Base-by-base conservation (phyloP, 2,113 vertebrate species). In the Pedetes capensis region DNA sequence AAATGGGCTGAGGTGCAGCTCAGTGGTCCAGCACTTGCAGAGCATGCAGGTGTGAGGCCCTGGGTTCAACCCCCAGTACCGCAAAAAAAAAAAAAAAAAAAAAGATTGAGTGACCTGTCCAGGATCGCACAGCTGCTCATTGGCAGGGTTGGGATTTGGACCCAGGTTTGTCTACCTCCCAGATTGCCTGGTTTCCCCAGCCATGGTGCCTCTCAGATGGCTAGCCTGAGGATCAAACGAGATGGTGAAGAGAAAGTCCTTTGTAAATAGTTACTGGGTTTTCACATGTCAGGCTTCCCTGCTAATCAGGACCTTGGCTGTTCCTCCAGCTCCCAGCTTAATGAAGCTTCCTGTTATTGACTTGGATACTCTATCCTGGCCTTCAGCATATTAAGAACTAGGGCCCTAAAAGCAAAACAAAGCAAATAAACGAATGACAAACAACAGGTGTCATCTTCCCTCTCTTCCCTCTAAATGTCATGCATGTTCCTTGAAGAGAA, bases 271-370 rank as follows among this genome's bases (percentile, higher is more conserved):
- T 63, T 86, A 17, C 4, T 29, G 29, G 37, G 71, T 81, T n/a
- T 25, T 27, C 42, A 91, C 55, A 93, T 69, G 66, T 49, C 93
- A 49, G 72, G 37, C 22, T 66, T 89, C 39, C 69, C 72, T 87
- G 57, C 85, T 83, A 71, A 88, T 57, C 57, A 75, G 47, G 69
- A 75, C 51, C n/a, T 22, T 39, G 59, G 72, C 42, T 71, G 10
- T 63, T 85, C 69, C 71, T 51, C 53, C 39, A 27, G 32, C 44
- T 27, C 37, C 79, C 83, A 49, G 8, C 37, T 66, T 87, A 93
- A 84, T 66, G 42, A 91, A 91, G 57, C 6, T 71, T 81, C 84
- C 63, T 93, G 75, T 86, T 88, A 83, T 88, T 88, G 76, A 91
- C 76, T 68, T 42, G 78, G 64, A 63, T 39, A 39, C 53, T 86